Evolutionary conservation across 2,888 invertebrate species (phyloP).

Genomic region (Aphodius granarius): DNA sequence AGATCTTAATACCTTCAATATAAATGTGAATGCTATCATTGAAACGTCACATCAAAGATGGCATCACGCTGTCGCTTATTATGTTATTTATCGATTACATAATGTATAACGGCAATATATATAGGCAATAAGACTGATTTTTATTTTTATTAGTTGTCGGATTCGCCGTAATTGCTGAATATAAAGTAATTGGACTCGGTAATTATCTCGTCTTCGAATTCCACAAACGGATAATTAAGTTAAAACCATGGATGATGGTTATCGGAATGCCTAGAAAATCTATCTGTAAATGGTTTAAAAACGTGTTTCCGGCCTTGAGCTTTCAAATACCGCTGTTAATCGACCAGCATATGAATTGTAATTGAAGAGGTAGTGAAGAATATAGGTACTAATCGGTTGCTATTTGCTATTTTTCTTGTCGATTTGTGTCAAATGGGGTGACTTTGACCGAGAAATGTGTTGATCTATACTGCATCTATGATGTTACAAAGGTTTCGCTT

Average conservation of each 20-base stretch:
- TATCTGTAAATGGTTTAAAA: background rate
- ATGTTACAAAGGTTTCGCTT: too few relatives aligned
- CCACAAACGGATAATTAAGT: background rate
- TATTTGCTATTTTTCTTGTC: background rate
- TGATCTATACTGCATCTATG: too few relatives aligned
- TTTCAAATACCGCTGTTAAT: background rate
- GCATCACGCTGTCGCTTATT: background rate
- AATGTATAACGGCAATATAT: background rate
- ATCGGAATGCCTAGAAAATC: background rate
- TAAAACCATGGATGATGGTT: background rate
- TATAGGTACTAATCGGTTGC: background rate
- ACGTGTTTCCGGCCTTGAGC: background rate
- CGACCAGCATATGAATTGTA: background rate
- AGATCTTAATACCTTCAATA: too few relatives aligned
- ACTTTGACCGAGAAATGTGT: background rate
- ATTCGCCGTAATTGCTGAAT: background rate
- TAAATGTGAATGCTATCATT: too few relatives aligned
- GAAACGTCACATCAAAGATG: background rate
- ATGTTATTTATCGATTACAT: background rate
- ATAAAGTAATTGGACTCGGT: background rate
- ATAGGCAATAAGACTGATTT: background rate
- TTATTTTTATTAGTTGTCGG: background rate
- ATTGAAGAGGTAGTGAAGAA: background rate
- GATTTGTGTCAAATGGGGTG: background rate
- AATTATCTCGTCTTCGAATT: background rate